Evolutionary conservation across 2,797 vertebrate genomes (phyloP), one percentile per base, ranked within the genome.

Genomic region (Brotogeris chrysoptera): DNA sequence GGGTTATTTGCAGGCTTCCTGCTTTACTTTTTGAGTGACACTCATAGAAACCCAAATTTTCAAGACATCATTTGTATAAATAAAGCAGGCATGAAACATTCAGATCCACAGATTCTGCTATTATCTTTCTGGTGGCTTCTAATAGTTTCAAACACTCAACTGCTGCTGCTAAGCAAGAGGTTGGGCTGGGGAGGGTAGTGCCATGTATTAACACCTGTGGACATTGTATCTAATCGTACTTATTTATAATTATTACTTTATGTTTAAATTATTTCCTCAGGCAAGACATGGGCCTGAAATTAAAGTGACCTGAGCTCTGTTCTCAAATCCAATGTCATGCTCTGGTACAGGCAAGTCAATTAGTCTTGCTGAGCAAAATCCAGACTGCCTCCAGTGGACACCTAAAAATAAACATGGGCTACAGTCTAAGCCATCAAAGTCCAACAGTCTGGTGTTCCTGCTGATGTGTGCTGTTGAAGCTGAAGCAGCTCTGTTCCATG

Each of bases 171-270:
- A 68, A 52, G 11, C 28, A 47, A 68, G 23, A 79, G 11, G 21
- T 6, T 78, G 41, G 27, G 32, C 59, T 61, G 69, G 15, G 57
- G 25, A 4, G 13, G 10, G 11, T 46, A 65, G 10, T 21, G 30
- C 43, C 41, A 52, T 7, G 2, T 12, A 36, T 64, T 10, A 69
- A 27, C n/a, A 39, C 34, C 17, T 0, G 0, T 13, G 15, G 66
- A 30, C 25, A 52, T 4, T 9, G 60, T 34, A 69, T 30, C 30
- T 25, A 55, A 14, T 10, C 13, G 76, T 13, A 83, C 7, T 32
- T 64, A 80, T 68, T 15, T 21, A 63, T 16, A 38, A 52, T 44
- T 23, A 55, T 44, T n/a, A 18, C 4, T 61, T 65, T 30, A 21
- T 53, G 49, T 28, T 86, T 74, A 93, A 74, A 36, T 13, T 3